A percentile compares a stretch with the other conserved stretches of the same genome.
Conservation (phyloP, 2,888 invertebrate genomes). For the Drosophila monieri region DNA sequence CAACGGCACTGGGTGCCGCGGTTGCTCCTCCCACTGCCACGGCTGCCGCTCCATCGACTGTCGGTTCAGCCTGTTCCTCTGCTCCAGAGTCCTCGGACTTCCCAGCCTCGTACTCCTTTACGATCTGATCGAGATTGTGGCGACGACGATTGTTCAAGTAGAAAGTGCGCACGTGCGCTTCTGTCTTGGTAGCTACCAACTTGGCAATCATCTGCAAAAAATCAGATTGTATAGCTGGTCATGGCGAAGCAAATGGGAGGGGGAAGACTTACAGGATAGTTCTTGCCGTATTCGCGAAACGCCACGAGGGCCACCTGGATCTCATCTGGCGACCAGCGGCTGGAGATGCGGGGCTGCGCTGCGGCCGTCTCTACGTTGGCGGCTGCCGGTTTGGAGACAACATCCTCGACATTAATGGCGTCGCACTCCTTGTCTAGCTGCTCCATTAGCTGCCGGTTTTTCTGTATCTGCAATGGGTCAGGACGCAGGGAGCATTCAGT, state of each 20-base stretch:
- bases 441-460: constrained; percentile 95
- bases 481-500: constrained; percentile 69
- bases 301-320: constrained; percentile 95
- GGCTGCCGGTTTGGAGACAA: constrained; percentile 83
- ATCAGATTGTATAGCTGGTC: not conserved
- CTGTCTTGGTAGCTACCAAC: constrained; percentile 97
- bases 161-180: constrained; percentile 95
- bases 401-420: constrained; percentile 49
- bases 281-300: constrained; percentile 91
- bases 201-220: constrained; percentile 93
- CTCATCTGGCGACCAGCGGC: constrained; percentile 97
- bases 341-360: constrained; percentile 90
- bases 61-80: constrained; percentile 44
- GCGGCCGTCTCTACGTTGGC: constrained; percentile 85
- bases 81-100: constrained; percentile 51
- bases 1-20: constrained; percentile 3
- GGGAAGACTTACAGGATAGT: constrained; percentile 89
- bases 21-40: constrained; percentile 13
- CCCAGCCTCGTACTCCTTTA: constrained; percentile 92
- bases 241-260: no score
- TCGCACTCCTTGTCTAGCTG: constrained; percentile 68
- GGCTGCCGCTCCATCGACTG: not conserved
- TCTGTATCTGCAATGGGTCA: constrained; percentile 90
- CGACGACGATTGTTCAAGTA: constrained; percentile 95
- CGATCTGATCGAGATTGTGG: constrained; percentile 93